Conservation (phyloP, 2,888 invertebrate genomes). For the Blastobasis lacticolella region DNA sequence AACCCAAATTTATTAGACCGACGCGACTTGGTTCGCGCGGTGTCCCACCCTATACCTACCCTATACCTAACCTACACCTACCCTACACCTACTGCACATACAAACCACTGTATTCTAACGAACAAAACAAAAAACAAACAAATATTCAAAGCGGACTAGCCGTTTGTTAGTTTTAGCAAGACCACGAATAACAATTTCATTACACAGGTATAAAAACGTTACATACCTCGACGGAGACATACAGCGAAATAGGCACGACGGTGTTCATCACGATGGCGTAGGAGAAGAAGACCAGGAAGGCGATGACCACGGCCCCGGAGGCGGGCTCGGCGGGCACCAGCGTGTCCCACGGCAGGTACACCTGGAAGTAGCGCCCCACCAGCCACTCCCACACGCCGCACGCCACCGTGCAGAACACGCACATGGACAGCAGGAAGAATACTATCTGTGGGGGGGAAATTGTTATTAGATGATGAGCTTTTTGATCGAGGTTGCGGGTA, state of each 20-base stretch:
- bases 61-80: too few species aligned
- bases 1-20: too few species aligned
- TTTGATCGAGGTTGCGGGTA: too few species aligned
- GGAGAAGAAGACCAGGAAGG: conserved; percentile 97
- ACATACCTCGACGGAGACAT: conserved; percentile 93
- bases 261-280: conserved; percentile 99
- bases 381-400: conserved; percentile 98
- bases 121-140: too few species aligned
- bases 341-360: conserved; percentile 95
- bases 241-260: conserved; percentile 99
- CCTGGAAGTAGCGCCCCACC: conserved; percentile 91
- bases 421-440: conserved; percentile 96
- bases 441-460: conserved; percentile 85
- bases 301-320: conserved; percentile 92
- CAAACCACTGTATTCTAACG: too few species aligned
- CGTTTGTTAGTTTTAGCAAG: too few species aligned
- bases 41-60: too few species aligned
- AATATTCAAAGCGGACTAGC: too few species aligned
- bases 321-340: conserved; percentile 89
- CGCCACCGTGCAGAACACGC: conserved; percentile 97
- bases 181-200: too few species aligned
- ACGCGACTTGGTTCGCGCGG: too few species aligned
- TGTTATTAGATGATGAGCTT: too few species aligned
- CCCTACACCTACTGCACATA: too few species aligned
- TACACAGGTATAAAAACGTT: not conserved